Conservation (phyloP, 1,140 invertebrate species). For the Magallana ariakensis region DNA sequence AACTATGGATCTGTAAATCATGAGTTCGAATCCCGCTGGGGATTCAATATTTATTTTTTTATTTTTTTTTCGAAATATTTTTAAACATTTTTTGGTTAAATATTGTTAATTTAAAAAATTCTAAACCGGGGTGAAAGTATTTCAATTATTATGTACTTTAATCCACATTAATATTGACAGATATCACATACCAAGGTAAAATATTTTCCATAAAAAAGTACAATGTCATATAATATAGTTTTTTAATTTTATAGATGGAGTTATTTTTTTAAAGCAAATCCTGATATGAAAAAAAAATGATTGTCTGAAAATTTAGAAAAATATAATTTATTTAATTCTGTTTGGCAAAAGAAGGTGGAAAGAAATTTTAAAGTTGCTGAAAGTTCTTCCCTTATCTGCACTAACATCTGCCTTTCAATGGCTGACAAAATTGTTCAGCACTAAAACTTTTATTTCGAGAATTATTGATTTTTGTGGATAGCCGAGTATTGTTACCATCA, state of each 20-base stretch:
- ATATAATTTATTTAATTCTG: no score
- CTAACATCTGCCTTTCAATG: neutral
- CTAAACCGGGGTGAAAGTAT: no score
- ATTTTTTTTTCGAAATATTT: no score
- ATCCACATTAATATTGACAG: no score
- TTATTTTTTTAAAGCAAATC: neutral
- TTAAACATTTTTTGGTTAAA: no score
- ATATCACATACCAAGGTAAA: neutral
- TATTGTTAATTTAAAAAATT: no score
- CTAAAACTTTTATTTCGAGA: neutral
- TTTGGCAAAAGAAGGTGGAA: neutral
- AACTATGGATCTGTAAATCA: no score
- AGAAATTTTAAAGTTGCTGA: neutral
- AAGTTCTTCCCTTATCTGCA: neutral
- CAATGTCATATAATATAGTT: neutral
- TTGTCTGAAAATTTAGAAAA: neutral
- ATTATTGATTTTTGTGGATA: slow-evolving; percentile 30
- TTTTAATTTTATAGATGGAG: neutral
- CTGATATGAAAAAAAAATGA: neutral
- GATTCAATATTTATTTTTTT: no score
- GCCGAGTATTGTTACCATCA: neutral
- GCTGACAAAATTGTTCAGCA: neutral
- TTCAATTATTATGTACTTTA: no score
- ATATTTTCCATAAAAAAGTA: neutral
- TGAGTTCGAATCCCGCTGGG: no score